phyloP scores from a whole-genome alignment of 1,140 invertebrate species.

The Aethina tumida region DNA sequence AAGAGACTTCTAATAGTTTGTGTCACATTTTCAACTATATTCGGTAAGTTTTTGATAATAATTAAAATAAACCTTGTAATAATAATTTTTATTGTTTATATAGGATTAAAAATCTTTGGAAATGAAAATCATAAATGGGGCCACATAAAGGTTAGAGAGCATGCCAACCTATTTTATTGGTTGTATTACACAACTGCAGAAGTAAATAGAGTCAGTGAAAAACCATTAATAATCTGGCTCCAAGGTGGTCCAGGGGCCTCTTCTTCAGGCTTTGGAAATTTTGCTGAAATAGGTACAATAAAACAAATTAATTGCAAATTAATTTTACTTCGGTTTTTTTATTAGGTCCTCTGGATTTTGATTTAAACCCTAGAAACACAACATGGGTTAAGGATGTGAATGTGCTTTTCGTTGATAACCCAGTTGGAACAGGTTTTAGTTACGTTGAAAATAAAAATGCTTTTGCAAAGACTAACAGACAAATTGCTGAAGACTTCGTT shows the following conservation, averaged over 20 bases:
- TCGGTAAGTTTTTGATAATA: no score
- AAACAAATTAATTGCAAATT: no score
- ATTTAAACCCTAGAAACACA: conserved; percentile 52
- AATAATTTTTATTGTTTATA: no score
- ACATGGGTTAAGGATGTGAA: conserved; percentile 69
- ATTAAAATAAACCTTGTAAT: no score
- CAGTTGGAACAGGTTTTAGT: conserved; percentile 81
- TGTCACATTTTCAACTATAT: no score
- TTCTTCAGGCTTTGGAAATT: conserved; percentile 68
- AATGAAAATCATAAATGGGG: conserved; percentile 57
- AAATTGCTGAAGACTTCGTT: conserved; percentile 71
- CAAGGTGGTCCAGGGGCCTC: conserved; percentile 58
- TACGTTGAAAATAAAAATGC: conserved; percentile 56
- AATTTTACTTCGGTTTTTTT: no score
- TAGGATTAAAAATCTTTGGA: conserved; percentile 39
- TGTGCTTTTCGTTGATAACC: conserved; percentile 80
- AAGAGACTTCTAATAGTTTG: no score
- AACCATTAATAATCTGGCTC: conserved; percentile 63
- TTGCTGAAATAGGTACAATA: conserved; percentile 66
- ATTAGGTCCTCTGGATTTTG: conserved; percentile 56
- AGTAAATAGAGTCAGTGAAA: conserved; percentile 44
- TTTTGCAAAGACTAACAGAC: conserved; percentile 52
- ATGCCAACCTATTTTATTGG: conserved; percentile 78
- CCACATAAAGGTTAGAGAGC: conserved; percentile 52
- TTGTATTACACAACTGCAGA: conserved; percentile 58